Conservation (phyloP, 2,113 vertebrate species). For the Silurus meridionalis region DNA sequence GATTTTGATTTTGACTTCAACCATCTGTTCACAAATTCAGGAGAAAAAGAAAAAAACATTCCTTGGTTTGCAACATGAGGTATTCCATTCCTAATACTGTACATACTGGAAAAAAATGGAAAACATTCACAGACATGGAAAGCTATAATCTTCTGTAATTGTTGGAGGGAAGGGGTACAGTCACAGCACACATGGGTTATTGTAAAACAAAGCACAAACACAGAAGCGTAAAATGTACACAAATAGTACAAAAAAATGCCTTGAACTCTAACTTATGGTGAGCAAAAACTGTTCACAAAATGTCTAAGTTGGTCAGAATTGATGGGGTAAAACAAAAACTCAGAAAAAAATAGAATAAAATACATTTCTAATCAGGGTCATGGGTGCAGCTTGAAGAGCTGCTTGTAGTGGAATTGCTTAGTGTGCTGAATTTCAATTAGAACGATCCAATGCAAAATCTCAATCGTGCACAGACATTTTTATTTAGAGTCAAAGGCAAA, state of each 20-base stretch:
- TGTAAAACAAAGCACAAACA: constrained; percentile 9
- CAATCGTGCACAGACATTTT: not conserved
- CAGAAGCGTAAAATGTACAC: constrained; percentile 27
- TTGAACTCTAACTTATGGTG: not conserved
- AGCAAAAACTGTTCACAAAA: constrained; percentile 24
- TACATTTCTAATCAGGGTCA: not conserved
- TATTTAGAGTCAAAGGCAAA: not conserved
- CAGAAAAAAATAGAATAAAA: constrained; percentile 2
- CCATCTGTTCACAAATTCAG: constrained; percentile 24
- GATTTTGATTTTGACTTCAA: not conserved
- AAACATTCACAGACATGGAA: constrained; percentile 25
- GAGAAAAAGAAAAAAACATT: not conserved
- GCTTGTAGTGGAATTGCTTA: not conserved
- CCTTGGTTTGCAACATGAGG: constrained; percentile 28
- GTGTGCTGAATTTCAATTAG: not conserved
- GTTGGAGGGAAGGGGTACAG: not conserved
- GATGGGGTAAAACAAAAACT: not conserved
- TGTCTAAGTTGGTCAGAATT: not conserved
- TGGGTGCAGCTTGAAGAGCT: not conserved
- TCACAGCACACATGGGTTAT: constrained; percentile 13
- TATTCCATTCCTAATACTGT: constrained; percentile 11
- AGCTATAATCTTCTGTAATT: not conserved
- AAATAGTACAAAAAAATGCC: not conserved
- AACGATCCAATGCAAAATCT: not conserved
- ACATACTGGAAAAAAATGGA: constrained; percentile 23